Base-by-base conservation (phyloP, 2,888 invertebrate genomes). In the Lobophora halterata region DNA sequence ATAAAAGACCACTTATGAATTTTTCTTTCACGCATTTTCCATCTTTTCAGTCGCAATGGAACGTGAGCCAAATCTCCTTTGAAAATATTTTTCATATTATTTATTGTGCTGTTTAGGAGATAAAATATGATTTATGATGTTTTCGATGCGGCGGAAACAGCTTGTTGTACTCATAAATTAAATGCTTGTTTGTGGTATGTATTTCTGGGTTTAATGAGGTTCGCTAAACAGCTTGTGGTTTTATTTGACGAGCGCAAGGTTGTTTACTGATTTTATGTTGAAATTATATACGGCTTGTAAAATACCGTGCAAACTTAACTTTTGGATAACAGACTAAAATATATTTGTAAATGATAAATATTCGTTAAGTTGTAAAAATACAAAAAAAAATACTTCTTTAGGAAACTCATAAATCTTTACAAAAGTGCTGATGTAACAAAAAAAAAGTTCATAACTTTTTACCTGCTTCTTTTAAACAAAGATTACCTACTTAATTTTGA, bases 41-140 rank as follows among this genome's bases (percentile, higher is more conserved):
- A 17, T n/a, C n/a, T n/a, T 6, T 17, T 17, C 6, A 17, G n/a
- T 17, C 5, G 17, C 17, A 17, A 2, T 17, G 5, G n/a, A n/a
- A 17, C 17, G 17, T 17, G 17, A 17, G n/a, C 17, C 6, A 17
- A 14, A 17, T 17, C 17, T 17, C 5, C 17, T 17, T 5, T 17
- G 17, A n/a, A 17, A 17, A 17, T 17, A 17, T 17, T 17, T 17
- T 17, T 5, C 10, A 27, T 5, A 7, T 21, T 29, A 33, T 39
- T 28, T 39, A 33, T 19, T 19, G 25, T 29, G 26, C 31, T 10
- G 17, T 35, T 40, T 33, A 25, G 21, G 29, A 32, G 36, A 36
- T 35, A 40, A 45, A 39, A 39, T 19, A 17, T 49, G 36, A 49
- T 49, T 49, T 42, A 49, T 32, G 30, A 34, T 21, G 30, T 28